Evolutionary conservation across 2,113 vertebrate genomes (phyloP), one percentile per base, ranked within the genome.

Genomic region (Gnathonemus echidnorhynchus): DNA sequence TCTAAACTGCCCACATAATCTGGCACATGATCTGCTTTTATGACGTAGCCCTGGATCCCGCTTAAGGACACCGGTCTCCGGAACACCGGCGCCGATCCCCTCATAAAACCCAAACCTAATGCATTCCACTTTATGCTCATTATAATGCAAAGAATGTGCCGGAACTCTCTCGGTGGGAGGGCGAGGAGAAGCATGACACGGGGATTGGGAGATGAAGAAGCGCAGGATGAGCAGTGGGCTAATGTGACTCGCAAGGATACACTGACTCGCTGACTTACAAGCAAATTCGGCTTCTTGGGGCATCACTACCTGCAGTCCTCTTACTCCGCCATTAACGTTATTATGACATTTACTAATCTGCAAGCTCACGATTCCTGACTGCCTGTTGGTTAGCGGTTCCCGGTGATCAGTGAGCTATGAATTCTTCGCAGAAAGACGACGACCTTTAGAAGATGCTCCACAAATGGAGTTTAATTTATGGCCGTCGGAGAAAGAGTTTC

Each of bases 381-480:
- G 49, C 24, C 86, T 42, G 52, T 66, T 46, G 27, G 31, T 62
- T 88, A 66, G 53, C 45, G 24, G 35, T n/a, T 88, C 53, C 35
- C 56, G 24, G 87, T 45, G 56, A 66, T 88, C 50, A 19, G 35
- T 52, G 74, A 85, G 50, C 89, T 24, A 27, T 31, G 77, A 84
- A 85, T 56, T 24, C 50, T 24, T 89, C 45, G 10, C 21, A 9
- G 53, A 46, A 39, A 89, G 19, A 85, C 27, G 10, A 42, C 13
- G 42, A 58, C 89, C 52, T 62, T 80, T 31, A 84, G 74, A 83
- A 83, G 50, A 21, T 11, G 21, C 49, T n/a, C 3, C 42, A 21
- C 39, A 49, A 52, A 89, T 27, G 31, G 88, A 48, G 35, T 24
- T 15, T 89, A 83, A 89, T 89, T 89, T 83, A 39, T 58, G 31